Percentiles rank a stretch among this genome's conserved stretches.
phyloP scores from a whole-genome alignment of 2,113 vertebrate genomes.

The Lipophrys pholis region DNA sequence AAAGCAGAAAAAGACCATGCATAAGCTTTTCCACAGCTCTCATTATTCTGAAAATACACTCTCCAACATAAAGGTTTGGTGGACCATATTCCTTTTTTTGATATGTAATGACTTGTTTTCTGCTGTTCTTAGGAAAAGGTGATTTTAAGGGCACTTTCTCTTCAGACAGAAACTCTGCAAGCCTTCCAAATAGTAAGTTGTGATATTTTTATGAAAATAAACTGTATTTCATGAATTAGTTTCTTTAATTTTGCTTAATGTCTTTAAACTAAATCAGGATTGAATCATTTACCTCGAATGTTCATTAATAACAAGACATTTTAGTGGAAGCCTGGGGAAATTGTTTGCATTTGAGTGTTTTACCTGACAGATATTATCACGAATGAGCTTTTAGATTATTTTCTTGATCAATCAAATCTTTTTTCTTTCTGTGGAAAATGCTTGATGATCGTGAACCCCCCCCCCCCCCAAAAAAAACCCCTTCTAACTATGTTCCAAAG shows the following conservation, averaged over 20 bases:
- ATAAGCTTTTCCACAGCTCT: slow-evolving; percentile 15
- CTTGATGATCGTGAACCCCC: too few species aligned
- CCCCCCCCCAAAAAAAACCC: too few species aligned
- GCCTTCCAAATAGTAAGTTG: not conserved
- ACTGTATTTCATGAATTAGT: not conserved
- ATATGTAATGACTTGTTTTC: not conserved
- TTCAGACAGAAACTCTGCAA: not conserved
- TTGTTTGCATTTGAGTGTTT: too few species aligned
- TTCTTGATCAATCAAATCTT: too few species aligned
- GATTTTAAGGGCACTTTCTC: not conserved
- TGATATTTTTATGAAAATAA: not conserved
- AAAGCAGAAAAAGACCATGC: slow-evolving; percentile 19
- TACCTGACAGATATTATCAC: too few species aligned
- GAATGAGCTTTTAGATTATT: too few species aligned
- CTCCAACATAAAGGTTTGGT: slow-evolving; percentile 7
- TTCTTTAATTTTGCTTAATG: not conserved
- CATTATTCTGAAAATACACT: slow-evolving; percentile 26
- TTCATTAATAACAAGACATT: too few species aligned
- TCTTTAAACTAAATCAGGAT: not conserved
- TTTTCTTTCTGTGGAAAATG: too few species aligned
- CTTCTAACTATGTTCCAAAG: too few species aligned
- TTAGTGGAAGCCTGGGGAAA: too few species aligned
- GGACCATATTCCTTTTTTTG: slow-evolving; percentile 4
- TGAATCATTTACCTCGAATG: too few species aligned
- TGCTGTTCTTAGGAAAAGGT: not conserved